Conservation (phyloP, 2,888 invertebrate genomes). For the Lamellibrachia columna region DNA sequence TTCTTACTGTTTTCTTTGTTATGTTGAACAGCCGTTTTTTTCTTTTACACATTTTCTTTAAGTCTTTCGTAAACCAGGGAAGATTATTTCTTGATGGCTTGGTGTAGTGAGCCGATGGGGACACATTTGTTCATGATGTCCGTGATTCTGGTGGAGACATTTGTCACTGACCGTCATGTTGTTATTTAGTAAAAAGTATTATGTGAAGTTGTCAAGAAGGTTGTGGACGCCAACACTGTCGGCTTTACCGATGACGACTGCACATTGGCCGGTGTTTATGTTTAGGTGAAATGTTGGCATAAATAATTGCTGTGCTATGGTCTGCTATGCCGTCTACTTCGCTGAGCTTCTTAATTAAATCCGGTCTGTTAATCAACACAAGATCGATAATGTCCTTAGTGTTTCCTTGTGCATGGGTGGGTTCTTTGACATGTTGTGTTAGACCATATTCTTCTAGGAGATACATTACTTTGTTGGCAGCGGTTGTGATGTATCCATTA, state of each 20-base stretch:
- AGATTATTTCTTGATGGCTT: background rate
- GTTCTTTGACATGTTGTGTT: background rate
- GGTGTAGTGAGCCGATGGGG: background rate
- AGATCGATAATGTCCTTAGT: background rate
- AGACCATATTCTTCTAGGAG: background rate
- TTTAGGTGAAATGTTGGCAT: background rate
- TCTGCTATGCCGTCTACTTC: background rate
- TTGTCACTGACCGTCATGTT: background rate
- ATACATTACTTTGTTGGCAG: background rate
- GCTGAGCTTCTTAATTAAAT: background rate
- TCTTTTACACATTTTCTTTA: background rate
- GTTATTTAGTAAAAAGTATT: background rate
- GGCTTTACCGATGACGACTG: background rate
- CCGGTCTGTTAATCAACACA: background rate
- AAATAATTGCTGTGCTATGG: background rate
- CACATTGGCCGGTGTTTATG: background rate
- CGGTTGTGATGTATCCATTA: background rate
- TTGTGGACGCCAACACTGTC: background rate
- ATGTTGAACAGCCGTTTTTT: background rate
- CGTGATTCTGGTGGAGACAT: background rate
- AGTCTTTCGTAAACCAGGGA: background rate
- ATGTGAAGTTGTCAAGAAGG: background rate
- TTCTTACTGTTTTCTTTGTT: background rate
- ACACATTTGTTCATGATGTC: background rate
- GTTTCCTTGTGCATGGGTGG: background rate